Percentiles rank a stretch among this genome's conserved stretches.
Conservation (phyloP, 2,113 vertebrate species). For the Oenanthe melanoleuca region DNA sequence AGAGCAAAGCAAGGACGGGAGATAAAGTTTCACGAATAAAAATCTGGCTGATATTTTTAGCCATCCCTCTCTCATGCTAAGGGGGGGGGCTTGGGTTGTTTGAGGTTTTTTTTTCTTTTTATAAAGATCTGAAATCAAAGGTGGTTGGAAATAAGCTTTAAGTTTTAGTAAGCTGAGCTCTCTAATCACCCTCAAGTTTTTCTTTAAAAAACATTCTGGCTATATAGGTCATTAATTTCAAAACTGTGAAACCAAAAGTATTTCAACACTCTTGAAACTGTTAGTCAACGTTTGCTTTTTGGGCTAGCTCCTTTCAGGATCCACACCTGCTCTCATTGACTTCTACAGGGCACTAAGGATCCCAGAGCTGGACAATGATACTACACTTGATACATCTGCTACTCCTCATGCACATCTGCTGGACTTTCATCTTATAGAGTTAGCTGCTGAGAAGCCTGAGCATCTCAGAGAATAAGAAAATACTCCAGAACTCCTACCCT, state of each 20-base stretch:
- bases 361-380: not conserved
- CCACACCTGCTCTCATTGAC: not conserved
- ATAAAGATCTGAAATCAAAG: not conserved
- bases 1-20: constrained; percentile 57
- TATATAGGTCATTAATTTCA: not conserved
- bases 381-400: not conserved
- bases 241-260: not conserved
- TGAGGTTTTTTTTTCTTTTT: not conserved
- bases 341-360: not conserved
- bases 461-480: not conserved
- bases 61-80: not conserved
- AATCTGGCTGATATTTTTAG: constrained; percentile 63
- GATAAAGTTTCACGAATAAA: constrained; percentile 55
- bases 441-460: not conserved
- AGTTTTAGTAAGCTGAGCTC: not conserved
- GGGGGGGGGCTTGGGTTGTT: not conserved
- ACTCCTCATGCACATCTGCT: not conserved
- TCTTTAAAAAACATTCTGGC: not conserved
- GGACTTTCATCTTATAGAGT: not conserved
- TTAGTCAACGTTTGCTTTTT: not conserved
- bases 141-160: not conserved
- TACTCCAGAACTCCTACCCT: not conserved
- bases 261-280: constrained; percentile 11
- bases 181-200: not conserved
- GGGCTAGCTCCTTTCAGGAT: not conserved